Evolutionary conservation across 2,888 invertebrate genomes (phyloP), one percentile per base, ranked within the genome.

Genomic region (Oasisia sp.): DNA sequence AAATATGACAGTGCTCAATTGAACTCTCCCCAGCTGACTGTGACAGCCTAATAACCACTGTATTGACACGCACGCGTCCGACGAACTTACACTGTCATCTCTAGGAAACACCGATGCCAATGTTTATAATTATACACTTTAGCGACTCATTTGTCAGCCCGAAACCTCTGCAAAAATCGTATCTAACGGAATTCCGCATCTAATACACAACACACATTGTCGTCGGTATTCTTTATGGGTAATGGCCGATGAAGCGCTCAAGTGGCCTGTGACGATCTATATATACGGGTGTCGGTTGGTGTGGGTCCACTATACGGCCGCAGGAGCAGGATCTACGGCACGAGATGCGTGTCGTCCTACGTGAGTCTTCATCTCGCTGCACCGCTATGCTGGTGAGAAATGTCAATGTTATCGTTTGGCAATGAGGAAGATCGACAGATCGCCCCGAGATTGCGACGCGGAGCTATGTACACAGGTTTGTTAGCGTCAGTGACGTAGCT

Each of bases 371-470:
- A 74, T 27, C 74, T 74, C 74, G 27, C 74, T 27, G n/a, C 74
- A 19, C n/a, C 19, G n/a, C 19, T 27, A 74, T 27, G 74, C 27
- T 74, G 0, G 50, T 14, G 50, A 74, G 27, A 74, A 27, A 27
- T 74, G 74, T 74, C 74, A 74, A 74, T 74, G 74, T 74, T 74
- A 74, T 74, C 74, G 74, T 74, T 27, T 74, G 19, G 74, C 74
- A 74, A 74, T 74, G 19, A 74, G 74, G 27, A 74, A 74, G 74
- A 74, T 74, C 27, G 74, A 27, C 74, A 19, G 74, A 74, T 74
- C 27, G 74, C 74, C 74, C 74, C 27, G 74, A 74, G 74, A 74
- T 74, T 27, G 74, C 27, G 74, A n/a, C 74, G 27, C 74, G 74
- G n/a, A 27, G 74, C 74, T 74, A 74, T 9, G 14, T 50, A 50